Evolutionary conservation across 2,797 vertebrate species (phyloP).

Genomic region (Anniella stebbinsi): DNA sequence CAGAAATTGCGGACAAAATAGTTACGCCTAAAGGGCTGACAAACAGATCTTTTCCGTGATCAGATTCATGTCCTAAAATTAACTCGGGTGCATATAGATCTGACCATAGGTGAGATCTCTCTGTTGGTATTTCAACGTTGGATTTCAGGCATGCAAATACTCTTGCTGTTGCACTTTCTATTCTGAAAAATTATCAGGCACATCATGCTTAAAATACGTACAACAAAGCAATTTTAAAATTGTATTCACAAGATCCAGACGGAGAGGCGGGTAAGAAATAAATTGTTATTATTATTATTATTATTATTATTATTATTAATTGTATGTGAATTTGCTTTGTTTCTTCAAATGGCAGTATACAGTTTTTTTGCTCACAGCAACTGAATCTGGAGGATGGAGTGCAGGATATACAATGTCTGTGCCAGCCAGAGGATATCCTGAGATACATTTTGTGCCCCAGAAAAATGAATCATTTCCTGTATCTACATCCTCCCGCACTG

Average conservation of each 20-base stretch:
- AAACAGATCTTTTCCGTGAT: not conserved
- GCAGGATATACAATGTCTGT: not conserved
- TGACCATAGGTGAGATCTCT: not conserved
- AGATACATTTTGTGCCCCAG: not conserved
- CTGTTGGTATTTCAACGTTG: not conserved
- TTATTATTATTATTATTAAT: too few relatives aligned
- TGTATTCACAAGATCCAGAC: too few relatives aligned
- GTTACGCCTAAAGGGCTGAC: not conserved
- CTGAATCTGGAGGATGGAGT: not conserved
- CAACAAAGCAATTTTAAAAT: not conserved
- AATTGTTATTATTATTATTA: too few relatives aligned
- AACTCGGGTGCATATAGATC: not conserved
- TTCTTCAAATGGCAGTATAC: not conserved
- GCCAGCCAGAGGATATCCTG: not conserved
- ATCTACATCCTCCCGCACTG: not conserved
- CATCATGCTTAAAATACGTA: not conserved
- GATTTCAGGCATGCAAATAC: not conserved
- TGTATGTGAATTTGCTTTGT: not conserved
- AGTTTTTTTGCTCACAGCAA: constrained; percentile 3
- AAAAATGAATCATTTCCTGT: not conserved
- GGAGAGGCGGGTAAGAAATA: too few relatives aligned
- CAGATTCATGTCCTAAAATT: not conserved
- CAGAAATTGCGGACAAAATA: not conserved
- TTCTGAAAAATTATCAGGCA: not conserved
- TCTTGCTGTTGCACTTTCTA: not conserved